Conservation (phyloP, 2,888 invertebrate genomes). For the Zaprionus bogoriensis region DNA sequence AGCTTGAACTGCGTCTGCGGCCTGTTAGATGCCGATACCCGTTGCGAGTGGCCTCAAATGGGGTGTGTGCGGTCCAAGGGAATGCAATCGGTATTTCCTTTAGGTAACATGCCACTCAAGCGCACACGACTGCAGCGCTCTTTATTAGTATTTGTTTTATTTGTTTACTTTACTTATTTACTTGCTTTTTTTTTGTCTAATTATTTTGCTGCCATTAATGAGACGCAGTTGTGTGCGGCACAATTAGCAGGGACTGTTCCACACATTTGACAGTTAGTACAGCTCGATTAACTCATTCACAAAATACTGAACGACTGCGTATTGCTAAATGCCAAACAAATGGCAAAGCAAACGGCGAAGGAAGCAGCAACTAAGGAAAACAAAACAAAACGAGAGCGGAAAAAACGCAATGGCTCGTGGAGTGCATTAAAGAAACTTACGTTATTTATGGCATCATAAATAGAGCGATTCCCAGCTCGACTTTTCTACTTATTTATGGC, state of each 20-base stretch:
- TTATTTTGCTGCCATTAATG: not conserved
- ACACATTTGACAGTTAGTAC: constrained; percentile 2
- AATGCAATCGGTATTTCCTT: not conserved
- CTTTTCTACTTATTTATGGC: constrained; percentile 32
- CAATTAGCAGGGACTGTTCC: constrained; percentile 1
- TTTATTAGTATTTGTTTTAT: not conserved
- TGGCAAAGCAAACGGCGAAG: not conserved
- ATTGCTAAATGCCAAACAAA: not conserved
- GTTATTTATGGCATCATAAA: constrained; percentile 34
- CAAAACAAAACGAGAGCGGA: not conserved
- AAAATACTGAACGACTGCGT: constrained; percentile 4
- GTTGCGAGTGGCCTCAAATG: not conserved
- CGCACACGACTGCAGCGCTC: not conserved
- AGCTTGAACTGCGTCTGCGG: constrained; percentile 33
- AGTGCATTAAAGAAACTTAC: constrained; percentile 19
- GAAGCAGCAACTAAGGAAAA: not conserved
- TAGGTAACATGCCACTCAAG: not conserved
- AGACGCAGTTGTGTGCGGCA: not conserved
- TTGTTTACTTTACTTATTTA: not conserved
- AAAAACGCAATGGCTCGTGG: constrained; percentile 2
- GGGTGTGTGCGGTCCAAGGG: not conserved
- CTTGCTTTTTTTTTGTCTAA: constrained; percentile 13
- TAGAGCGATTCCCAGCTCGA: constrained; percentile 4
- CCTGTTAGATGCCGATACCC: not conserved
- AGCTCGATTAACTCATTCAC: constrained; percentile 21